These are phyloP conservation scores for Agrotis clavis DNA, from an alignment of 2,888 invertebrate genomes.

Conservation along the genomic window DNA sequence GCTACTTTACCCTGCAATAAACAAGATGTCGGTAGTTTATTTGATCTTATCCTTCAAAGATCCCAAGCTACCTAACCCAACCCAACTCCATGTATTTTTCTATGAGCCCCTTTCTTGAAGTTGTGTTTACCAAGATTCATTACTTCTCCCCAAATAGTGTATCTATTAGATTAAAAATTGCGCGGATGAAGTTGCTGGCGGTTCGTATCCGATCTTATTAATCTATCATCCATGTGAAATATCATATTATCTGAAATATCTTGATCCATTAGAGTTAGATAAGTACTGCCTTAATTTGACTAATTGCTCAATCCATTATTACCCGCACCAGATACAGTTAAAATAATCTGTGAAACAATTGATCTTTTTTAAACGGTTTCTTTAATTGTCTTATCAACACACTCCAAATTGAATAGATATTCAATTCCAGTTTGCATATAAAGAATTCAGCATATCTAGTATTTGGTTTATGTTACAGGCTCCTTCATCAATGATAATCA, in stretches of 20 bases:
- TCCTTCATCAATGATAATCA: not conserved
- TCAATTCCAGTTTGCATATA: conserved; percentile 14
- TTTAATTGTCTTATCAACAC: conserved; percentile 36
- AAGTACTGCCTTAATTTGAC: not conserved
- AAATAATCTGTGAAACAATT: conserved; percentile 35
- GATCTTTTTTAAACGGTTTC: conserved; percentile 40
- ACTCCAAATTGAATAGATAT: conserved; percentile 31
- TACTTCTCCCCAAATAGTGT: too few relatives aligned
- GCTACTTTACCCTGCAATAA: too few relatives aligned
- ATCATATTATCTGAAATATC: conserved; percentile 1
- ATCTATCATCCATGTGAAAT: not conserved
- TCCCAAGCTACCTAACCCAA: too few relatives aligned
- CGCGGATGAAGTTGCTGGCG: too few relatives aligned
- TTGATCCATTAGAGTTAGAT: conserved; percentile 1
- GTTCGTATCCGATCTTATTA: not conserved
- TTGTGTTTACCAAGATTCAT: too few relatives aligned
- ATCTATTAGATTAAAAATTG: too few relatives aligned
- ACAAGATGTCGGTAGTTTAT: too few relatives aligned
- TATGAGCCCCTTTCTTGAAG: too few relatives aligned
- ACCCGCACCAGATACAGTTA: conserved; percentile 10
- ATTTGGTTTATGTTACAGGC: conserved; percentile 6
- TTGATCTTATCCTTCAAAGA: too few relatives aligned
- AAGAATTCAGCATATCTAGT: conserved; percentile 6
- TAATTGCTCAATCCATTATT: conserved; percentile 26
- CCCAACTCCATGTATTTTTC: too few relatives aligned